Evolutionary conservation across 2,888 invertebrate species (phyloP), one percentile per base, ranked within the genome.

Genomic region (Oscheius sp.): DNA sequence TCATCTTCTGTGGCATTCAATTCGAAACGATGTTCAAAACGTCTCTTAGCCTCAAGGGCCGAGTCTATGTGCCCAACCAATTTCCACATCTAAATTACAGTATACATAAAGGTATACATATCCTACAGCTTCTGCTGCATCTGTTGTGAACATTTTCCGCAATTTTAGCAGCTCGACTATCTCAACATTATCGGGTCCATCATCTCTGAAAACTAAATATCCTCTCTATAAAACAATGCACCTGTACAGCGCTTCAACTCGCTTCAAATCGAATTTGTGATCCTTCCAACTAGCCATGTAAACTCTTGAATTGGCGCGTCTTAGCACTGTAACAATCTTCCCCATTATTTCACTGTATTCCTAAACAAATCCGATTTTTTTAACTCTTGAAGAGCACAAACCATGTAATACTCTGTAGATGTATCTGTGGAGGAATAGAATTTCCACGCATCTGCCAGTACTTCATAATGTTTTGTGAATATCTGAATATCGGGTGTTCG

Each of bases 121-220:
- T 18, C 2, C 13, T 41, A 61, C 61, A 23, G 18, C n/a, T 43
- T 61, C 43, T 21, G 43, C 18, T 3, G 23, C 21, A 23, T 61
- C 85, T 2, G 76, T 74, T 5, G 81, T 75, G 68, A 85, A 81
- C 7, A 77, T 61, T 53, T 85, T 85, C 49, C 85, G 69, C 46
- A 83, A 68, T 72, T 84, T 85, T 53, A 85, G 72, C 63, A 85
- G 70, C 63, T 85, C 85, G 25, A 79, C 74, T 1, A 85, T 75
- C 49, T 82, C 78, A 35, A 78, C 69, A 72, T 80, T 73, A 66
- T 84, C 85, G 23, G 77, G 77, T 5, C 78, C 84, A 12, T 76
- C 79, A 23, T 85, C 85, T 43, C 84, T 53, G 69, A 18, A 69
- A 64, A 49, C 7, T 43, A 18, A 52, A 23, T 46, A 27, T 9